Percentiles rank a stretch among this genome's conserved stretches.
Evolutionary conservation across 2,113 vertebrate genomes (phyloP).

Genomic region (Corythaixoides concolor): DNA sequence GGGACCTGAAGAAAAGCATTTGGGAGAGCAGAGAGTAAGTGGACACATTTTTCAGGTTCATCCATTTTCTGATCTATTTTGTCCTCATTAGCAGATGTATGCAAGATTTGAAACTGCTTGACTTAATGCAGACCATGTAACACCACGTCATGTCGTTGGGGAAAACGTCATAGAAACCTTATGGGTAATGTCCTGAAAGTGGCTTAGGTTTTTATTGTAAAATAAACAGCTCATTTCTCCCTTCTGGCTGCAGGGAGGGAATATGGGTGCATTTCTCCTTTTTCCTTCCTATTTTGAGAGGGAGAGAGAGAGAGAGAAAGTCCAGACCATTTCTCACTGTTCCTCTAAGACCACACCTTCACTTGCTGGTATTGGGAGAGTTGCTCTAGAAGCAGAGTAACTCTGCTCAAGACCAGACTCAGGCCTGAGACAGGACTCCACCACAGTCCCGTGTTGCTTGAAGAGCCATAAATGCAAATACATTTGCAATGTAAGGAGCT

Average conservation of each 20-base stretch:
- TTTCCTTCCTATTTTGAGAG: background rate
- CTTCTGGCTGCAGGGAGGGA: background rate
- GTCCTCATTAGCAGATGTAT: background rate
- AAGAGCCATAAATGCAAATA: background rate
- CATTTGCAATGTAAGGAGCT: no score
- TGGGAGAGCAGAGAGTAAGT: background rate
- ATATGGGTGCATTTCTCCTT: background rate
- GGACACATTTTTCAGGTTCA: background rate
- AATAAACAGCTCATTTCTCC: background rate
- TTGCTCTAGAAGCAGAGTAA: background rate
- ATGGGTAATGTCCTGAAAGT: background rate
- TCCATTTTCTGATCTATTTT: background rate
- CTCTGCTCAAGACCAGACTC: background rate
- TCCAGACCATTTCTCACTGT: background rate
- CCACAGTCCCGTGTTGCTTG: rapidly evolving
- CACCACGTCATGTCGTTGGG: rapidly evolving
- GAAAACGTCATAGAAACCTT: background rate
- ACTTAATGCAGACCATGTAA: background rate
- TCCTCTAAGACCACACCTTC: background rate
- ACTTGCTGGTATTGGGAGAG: background rate
- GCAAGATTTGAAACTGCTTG: background rate
- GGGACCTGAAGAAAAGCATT: slow-evolving; percentile 68
- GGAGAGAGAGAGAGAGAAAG: background rate
- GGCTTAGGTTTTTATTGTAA: background rate
- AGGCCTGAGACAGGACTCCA: background rate